Conservation (phyloP, 2,113 vertebrate genomes). For the Alouatta palliata region DNA sequence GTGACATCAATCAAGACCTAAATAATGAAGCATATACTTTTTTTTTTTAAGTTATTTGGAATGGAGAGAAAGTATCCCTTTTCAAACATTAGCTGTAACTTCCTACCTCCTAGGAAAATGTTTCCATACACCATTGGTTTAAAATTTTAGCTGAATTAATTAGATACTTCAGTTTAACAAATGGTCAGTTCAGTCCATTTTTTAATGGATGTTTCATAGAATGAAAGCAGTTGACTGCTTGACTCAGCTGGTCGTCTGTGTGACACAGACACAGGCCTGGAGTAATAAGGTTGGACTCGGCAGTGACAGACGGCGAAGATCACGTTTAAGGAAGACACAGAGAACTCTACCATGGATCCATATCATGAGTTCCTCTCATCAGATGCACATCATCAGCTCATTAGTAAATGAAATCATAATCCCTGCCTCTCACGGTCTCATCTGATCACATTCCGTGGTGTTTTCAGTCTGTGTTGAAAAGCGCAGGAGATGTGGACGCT, state of each 20-base stretch:
- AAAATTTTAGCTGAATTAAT: slow-evolving; percentile 49
- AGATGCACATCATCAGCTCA: background rate
- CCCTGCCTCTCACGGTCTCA: background rate
- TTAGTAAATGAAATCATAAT: background rate
- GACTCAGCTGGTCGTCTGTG: background rate
- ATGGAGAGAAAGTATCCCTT: background rate
- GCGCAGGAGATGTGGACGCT: background rate
- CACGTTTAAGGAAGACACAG: background rate
- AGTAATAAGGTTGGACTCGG: background rate
- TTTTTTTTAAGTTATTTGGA: background rate
- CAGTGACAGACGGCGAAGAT: background rate
- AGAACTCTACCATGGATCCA: background rate
- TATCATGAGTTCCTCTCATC: background rate
- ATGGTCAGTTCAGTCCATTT: slow-evolving; percentile 18
- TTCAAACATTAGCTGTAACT: background rate
- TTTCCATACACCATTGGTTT: background rate
- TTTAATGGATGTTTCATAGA: slow-evolving; percentile 44
- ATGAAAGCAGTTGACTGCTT: background rate
- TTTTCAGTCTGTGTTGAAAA: background rate
- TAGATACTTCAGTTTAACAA: slow-evolving; percentile 38
- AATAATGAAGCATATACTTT: background rate
- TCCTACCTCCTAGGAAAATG: background rate
- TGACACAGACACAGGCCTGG: background rate
- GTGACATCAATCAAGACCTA: background rate
- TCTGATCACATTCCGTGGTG: background rate